Evolutionary conservation across 2,888 invertebrate genomes (phyloP), one percentile per base, ranked within the genome.

Genomic region (Pollenia griseotomentosa): DNA sequence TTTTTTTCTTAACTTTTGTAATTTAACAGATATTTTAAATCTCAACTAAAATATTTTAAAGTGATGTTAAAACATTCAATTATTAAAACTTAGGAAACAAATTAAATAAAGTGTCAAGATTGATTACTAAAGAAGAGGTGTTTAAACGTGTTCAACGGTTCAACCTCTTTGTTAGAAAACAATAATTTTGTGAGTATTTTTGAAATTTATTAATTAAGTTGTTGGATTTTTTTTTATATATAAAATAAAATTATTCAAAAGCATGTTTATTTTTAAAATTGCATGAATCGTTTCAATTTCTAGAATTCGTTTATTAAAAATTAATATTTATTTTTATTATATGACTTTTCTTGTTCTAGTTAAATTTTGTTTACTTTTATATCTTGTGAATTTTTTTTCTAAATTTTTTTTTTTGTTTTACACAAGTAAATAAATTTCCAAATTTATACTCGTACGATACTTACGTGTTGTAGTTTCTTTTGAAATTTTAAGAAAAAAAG

Each of bases 111-210:
- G 63, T 63, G 40, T 12, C 2, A 14, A 16, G 46, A 48, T 9
- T 19, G 42, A 16, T 59, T 23, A 10, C 16, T 6, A 16, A 71
- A 12, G 44, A 14, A 57, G 23, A 73, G n/a, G 53, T 63, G 40
- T 63, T 53, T 63, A 63, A 75, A 53, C 51, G 66, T n/a, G 51
- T 12, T 68, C 46, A 16, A 33, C 33, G 23, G 12, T 51, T 14
- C 73, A 73, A 46, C 46, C 59, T 59, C 73, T 48, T 59, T 68
- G 66, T 48, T 63, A 46, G 48, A 74, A 61, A 23, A 46, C 23
- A 73, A 48, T 19, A 74, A 48, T 61, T 59, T 61, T 74, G 73
- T 74, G 59, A 74, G 73, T 74, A 73, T 23, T 23, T 66, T 63
- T 63, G 3, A 61, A 61, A 61, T 23, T 59, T 61, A 10, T 23